phyloP scores from a whole-genome alignment of 2,888 invertebrate species.

The Drosophila pegasa region DNA sequence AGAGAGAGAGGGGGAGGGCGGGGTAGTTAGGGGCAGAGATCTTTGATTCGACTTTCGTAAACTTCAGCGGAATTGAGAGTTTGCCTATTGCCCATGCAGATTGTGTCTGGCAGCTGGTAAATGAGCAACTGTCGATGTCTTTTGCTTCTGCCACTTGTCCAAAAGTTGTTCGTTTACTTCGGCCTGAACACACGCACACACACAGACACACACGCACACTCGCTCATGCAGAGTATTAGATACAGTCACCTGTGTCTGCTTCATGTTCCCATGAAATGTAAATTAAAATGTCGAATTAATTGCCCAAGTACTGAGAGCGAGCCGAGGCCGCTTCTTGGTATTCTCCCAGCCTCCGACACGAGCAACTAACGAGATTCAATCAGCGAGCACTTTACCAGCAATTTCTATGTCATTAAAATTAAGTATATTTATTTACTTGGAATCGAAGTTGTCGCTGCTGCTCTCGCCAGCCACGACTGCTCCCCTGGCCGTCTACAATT shows the following conservation, averaged over 20 bases:
- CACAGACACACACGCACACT: neutral
- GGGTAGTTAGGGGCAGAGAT: neutral
- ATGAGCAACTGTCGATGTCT: conserved; percentile 13
- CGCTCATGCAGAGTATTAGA: conserved; percentile 11
- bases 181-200: conserved; percentile 15
- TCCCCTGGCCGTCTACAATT: conserved; percentile 26
- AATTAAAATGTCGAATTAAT: conserved; percentile 78
- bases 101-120: conserved; percentile 13
- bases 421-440: conserved; percentile 72
- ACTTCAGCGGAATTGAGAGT: conserved; percentile 4
- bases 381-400: conserved; percentile 72
- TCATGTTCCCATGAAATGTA: conserved; percentile 73
- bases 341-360: conserved; percentile 58
- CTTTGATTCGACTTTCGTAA: conserved; percentile 9
- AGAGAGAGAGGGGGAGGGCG: neutral
- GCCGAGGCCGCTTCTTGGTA: conserved; percentile 64
- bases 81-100: conserved; percentile 14
- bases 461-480: neutral
- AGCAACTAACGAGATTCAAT: conserved; percentile 71
- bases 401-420: conserved; percentile 72
- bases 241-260: conserved; percentile 56
- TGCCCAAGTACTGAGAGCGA: conserved; percentile 61
- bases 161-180: conserved; percentile 56
- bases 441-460: conserved; percentile 56
- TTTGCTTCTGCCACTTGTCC: conserved; percentile 41